These are phyloP conservation scores for Cliona cf. orientalis DNA, from an alignment of 37 sponge, comb jelly and placozoan genomes.

Conservation along the genomic window DNA sequence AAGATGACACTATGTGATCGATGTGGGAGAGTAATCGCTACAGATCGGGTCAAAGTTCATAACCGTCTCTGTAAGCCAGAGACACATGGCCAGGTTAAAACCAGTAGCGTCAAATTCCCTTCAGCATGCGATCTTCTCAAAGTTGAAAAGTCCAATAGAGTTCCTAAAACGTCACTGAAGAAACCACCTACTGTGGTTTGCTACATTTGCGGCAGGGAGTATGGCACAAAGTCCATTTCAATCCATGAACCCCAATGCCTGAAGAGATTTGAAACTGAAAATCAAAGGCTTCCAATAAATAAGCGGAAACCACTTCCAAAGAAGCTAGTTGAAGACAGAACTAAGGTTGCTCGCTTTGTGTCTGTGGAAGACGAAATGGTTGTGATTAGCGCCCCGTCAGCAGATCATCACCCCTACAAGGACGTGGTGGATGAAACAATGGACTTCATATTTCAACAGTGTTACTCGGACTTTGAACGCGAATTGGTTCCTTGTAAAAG, in stretches of 20 bases:
- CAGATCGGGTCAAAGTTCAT: background rate
- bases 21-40: background rate
- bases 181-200: slow-evolving; percentile 60
- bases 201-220: slow-evolving; percentile 86
- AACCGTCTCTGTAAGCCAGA: background rate
- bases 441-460: slow-evolving; percentile 12
- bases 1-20: no score
- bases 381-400: background rate
- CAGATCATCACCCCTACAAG: background rate
- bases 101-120: slow-evolving; percentile 15
- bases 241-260: slow-evolving; percentile 88
- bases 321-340: slow-evolving; percentile 22
- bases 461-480: slow-evolving; percentile 49
- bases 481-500: slow-evolving; percentile 68
- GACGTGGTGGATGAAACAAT: background rate
- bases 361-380: background rate
- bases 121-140: background rate
- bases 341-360: background rate
- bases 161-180: no score
- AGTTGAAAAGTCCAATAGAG: background rate
- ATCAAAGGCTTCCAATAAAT: slow-evolving; percentile 49
- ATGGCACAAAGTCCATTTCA: slow-evolving; percentile 66
- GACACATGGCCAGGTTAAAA: slow-evolving; percentile 13
- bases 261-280: slow-evolving; percentile 62
- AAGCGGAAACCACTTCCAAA: slow-evolving; percentile 60